Evolutionary conservation across 1,140 invertebrate genomes (phyloP).

Genomic region (Lutraria rhynchaena): DNA sequence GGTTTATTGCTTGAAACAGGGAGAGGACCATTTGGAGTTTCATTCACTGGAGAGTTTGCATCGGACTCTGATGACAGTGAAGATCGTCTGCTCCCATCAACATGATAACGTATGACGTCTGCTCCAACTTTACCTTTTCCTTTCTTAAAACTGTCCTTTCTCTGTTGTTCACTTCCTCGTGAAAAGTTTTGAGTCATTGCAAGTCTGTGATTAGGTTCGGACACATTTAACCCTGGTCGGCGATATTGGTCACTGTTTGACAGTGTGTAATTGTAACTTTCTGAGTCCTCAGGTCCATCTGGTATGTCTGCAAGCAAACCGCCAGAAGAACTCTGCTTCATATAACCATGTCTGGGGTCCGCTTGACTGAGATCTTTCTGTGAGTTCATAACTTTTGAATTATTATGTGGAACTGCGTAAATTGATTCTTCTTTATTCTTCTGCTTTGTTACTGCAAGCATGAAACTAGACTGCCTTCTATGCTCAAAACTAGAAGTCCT

Average conservation of each 20-base stretch:
- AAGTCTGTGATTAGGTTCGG: slow-evolving; percentile 61
- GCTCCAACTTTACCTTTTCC: slow-evolving; percentile 71
- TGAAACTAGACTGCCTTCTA: slow-evolving; percentile 77
- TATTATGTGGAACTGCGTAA: slow-evolving; percentile 64
- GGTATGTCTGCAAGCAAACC: slow-evolving; percentile 22
- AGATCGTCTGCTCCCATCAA: slow-evolving; percentile 61
- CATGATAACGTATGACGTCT: slow-evolving; percentile 76
- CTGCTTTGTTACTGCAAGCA: slow-evolving; percentile 73
- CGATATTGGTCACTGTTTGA: slow-evolving; percentile 75
- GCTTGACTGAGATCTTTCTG: slow-evolving; percentile 38
- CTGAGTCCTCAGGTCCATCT: slow-evolving; percentile 61
- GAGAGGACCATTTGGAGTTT: slow-evolving; percentile 14
- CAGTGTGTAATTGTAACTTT: slow-evolving; percentile 72
- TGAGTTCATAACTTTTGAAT: slow-evolving; percentile 29
- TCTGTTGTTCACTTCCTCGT: slow-evolving; percentile 64
- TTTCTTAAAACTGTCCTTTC: slow-evolving; percentile 77
- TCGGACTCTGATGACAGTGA: slow-evolving; percentile 65
- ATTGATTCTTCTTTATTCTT: slow-evolving; percentile 56
- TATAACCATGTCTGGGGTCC: slow-evolving; percentile 11
- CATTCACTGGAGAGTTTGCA: slow-evolving; percentile 31
- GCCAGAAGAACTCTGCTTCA: background rate
- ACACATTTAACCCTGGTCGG: slow-evolving; percentile 65
- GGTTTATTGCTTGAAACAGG: slow-evolving; percentile 44
- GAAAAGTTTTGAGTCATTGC: slow-evolving; percentile 70
- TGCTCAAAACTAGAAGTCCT: slow-evolving; percentile 70